phyloP scores from a whole-genome alignment of 2,888 invertebrate species.

The Amphipyra berbera region DNA sequence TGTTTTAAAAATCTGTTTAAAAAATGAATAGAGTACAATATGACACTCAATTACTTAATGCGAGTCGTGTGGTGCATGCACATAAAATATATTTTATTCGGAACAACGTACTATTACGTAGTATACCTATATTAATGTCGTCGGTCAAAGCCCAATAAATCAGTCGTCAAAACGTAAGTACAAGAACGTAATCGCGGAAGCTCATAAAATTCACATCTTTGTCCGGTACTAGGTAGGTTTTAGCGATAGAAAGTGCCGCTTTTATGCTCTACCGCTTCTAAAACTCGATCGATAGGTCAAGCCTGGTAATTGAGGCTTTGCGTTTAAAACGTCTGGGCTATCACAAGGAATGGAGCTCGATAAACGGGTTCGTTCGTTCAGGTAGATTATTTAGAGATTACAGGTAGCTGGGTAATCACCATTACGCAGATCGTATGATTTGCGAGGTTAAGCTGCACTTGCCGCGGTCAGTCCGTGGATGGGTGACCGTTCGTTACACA shows the following conservation, averaged over 20 bases:
- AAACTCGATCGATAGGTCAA: slow-evolving; percentile 13
- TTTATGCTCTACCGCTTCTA: slow-evolving; percentile 13
- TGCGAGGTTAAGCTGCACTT: too few relatives aligned
- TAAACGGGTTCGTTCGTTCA: too few relatives aligned
- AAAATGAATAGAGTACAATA: too few relatives aligned
- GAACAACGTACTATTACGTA: background rate
- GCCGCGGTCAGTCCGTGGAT: too few relatives aligned
- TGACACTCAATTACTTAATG: too few relatives aligned
- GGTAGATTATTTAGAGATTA: too few relatives aligned
- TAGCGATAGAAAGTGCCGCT: slow-evolving; percentile 16
- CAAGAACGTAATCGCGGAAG: slow-evolving; percentile 17
- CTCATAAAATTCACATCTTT: slow-evolving; percentile 40
- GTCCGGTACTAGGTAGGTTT: slow-evolving; percentile 6
- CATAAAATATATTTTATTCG: background rate
- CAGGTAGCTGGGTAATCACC: too few relatives aligned
- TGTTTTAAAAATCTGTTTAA: too few relatives aligned
- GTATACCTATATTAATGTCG: slow-evolving; percentile 8
- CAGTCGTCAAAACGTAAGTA: slow-evolving; percentile 23
- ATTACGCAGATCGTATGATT: too few relatives aligned
- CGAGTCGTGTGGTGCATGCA: too few relatives aligned
- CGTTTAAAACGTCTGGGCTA: slow-evolving; percentile 27
- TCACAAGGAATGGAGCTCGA: background rate
- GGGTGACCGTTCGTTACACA: too few relatives aligned
- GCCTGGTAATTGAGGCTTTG: slow-evolving; percentile 14
- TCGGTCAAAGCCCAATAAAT: slow-evolving; percentile 29